Evolutionary conservation across 2,888 invertebrate genomes (phyloP).

Genomic region (Chironomus tentans): DNA sequence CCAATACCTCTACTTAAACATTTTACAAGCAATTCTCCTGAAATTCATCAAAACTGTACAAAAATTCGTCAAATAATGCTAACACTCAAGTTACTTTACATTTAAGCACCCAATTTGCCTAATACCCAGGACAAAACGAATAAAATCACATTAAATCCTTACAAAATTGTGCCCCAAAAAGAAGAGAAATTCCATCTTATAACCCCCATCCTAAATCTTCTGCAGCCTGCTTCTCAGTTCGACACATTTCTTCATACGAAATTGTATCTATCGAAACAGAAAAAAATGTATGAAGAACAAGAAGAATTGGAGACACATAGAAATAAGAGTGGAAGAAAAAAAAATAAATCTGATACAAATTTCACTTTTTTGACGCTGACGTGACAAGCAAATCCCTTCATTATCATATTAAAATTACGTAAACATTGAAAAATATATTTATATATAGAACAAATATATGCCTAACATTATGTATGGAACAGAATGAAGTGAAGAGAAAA

Average conservation of each 20-base stretch:
- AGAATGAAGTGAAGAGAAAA: neutral
- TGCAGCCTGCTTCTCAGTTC: too few species aligned
- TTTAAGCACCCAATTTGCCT: too few species aligned
- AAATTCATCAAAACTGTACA: too few species aligned
- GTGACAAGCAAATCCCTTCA: constrained; percentile 24
- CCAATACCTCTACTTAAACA: too few species aligned
- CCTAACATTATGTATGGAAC: neutral
- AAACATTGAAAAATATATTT: constrained; percentile 2
- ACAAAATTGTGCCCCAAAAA: neutral
- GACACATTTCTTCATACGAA: too few species aligned
- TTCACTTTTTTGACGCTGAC: constrained; percentile 15
- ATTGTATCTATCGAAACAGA: too few species aligned
- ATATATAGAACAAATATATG: neutral
- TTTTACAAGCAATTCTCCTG: too few species aligned
- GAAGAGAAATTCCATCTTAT: neutral
- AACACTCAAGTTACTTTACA: too few species aligned
- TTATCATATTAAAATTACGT: constrained; percentile 25
- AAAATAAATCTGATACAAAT: constrained; percentile 20
- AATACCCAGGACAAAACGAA: too few species aligned
- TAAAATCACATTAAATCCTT: neutral
- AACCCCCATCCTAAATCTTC: too few species aligned
- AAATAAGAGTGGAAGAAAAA: neutral
- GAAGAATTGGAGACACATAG: neutral
- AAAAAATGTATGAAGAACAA: too few species aligned
- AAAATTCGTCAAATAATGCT: too few species aligned